phyloP scores from a whole-genome alignment of 2,113 vertebrate genomes.

The Strix uralensis region DNA sequence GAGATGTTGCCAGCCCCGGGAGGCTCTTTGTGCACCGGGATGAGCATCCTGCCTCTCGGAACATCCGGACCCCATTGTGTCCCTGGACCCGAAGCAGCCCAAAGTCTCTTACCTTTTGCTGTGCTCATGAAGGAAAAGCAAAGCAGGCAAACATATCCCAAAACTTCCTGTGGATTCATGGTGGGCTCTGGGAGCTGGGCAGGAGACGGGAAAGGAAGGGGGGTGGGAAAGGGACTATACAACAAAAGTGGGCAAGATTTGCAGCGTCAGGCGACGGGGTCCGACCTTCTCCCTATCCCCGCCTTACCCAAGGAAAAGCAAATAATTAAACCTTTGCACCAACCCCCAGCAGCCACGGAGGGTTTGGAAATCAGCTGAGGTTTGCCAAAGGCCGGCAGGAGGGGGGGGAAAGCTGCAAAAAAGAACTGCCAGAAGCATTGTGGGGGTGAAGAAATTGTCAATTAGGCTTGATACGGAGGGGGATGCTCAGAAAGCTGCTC shows the following conservation, averaged over 20 bases:
- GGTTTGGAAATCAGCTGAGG: conserved; percentile 6
- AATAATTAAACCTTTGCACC: conserved; percentile 56
- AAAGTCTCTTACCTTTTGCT: conserved; percentile 37
- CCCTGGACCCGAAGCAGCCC: neutral
- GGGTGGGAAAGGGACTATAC: neutral
- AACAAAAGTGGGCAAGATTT: neutral
- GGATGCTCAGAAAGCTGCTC: neutral
- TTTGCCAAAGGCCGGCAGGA: neutral
- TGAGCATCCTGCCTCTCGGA: neutral
- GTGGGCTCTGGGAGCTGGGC: neutral
- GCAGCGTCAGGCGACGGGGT: neutral
- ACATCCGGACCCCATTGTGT: fast-evolving
- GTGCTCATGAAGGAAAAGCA: neutral
- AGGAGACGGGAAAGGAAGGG: neutral
- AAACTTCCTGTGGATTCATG: neutral
- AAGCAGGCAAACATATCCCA: neutral
- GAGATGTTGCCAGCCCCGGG: fast-evolving
- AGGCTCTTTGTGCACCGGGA: neutral
- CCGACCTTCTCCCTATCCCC: neutral
- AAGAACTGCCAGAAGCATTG: neutral
- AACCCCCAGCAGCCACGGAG: neutral
- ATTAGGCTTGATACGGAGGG: neutral
- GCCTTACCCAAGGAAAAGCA: neutral
- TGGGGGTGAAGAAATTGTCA: neutral
- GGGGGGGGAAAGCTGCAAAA: neutral